Percentiles rank a stretch among this genome's conserved stretches.
These are phyloP conservation scores for Brienomyrus brachyistius DNA, from an alignment of 2,113 vertebrate species.

Conservation along the genomic window DNA sequence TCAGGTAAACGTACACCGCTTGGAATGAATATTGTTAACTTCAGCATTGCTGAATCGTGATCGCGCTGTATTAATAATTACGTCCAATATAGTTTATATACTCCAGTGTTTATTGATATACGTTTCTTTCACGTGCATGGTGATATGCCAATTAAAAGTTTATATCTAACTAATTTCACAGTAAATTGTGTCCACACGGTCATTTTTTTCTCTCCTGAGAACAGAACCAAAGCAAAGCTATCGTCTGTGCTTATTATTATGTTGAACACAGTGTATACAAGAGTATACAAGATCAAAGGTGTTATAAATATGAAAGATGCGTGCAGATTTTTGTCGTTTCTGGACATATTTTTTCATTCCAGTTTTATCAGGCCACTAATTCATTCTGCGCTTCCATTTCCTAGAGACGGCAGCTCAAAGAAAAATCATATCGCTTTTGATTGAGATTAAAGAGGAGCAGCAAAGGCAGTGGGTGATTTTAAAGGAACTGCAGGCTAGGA, in stretches of 20 bases:
- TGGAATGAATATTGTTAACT: not conserved
- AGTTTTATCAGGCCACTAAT: not conserved
- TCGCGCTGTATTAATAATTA: not conserved
- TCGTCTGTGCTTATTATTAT: not conserved
- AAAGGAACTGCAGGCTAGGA: slow-evolving; percentile 44
- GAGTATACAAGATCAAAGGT: not conserved
- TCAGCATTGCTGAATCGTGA: not conserved
- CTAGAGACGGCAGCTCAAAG: slow-evolving; percentile 37
- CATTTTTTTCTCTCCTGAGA: not conserved
- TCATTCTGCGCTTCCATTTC: not conserved
- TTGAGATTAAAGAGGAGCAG: slow-evolving; percentile 52
- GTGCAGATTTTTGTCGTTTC: not conserved
- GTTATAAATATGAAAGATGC: not conserved
- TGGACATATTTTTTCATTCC: not conserved
- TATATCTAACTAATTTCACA: not conserved
- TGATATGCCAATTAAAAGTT: not conserved
- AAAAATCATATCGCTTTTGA: slow-evolving; percentile 42
- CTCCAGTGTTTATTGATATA: not conserved
- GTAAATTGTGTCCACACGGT: not conserved
- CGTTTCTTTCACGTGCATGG: not conserved
- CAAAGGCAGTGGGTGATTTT: slow-evolving; percentile 48
- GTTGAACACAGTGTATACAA: not conserved
- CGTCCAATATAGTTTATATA: not conserved
- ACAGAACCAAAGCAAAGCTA: not conserved
- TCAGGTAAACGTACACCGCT: slow-evolving; percentile 30